Evolutionary conservation across 2,888 invertebrate genomes (phyloP), one percentile per base, ranked within the genome.

Genomic region (Gryllus longicercus): DNA sequence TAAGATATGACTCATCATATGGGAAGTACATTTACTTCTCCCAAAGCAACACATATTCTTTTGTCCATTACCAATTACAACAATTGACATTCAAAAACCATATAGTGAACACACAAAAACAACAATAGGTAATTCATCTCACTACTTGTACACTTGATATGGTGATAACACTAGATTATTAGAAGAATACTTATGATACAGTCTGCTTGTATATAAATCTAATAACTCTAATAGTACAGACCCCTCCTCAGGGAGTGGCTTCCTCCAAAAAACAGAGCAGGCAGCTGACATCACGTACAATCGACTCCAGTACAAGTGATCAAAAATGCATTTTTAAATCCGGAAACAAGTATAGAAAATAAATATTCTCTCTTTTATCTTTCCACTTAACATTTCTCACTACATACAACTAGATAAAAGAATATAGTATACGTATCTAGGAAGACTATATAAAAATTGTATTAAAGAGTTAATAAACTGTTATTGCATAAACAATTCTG

Each of bases 271-370:
- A 63, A 63, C 63, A 63, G 63, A 63, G 80, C 78, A 80, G 80
- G 78, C 74, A 81, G 78, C 80, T 80, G 76, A 82, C 81, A 80
- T 78, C 76, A 77, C 76, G 75, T 63, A 80, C 78, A 76, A 79
- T 77, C 77, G 74, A 77, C 80, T 63, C 63, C 63, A 63, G n/a
- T 50, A 80, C 75, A 80, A 81, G 77, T 81, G 75, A 81, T 82
- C 79, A 82, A 82, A 63, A 82, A 82, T 82, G 82, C 82, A 82
- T 81, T 79, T 81, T n/a, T 77, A 50, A 77, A 77, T n/a, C 18
- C 38, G 25, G 78, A 79, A 81, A 81, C 79, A 81, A 79, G 38
- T 78, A 79, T 81, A 80, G 75, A 81, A 82, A 82, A 82, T 81
- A 80, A 81, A 79, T 78, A 78, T 49, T 50, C 77, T 79, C 63